Evolutionary conservation across 53 echinoderm and acorn worm species (phyloP).

Genomic region (Temnopleurus reevesii): DNA sequence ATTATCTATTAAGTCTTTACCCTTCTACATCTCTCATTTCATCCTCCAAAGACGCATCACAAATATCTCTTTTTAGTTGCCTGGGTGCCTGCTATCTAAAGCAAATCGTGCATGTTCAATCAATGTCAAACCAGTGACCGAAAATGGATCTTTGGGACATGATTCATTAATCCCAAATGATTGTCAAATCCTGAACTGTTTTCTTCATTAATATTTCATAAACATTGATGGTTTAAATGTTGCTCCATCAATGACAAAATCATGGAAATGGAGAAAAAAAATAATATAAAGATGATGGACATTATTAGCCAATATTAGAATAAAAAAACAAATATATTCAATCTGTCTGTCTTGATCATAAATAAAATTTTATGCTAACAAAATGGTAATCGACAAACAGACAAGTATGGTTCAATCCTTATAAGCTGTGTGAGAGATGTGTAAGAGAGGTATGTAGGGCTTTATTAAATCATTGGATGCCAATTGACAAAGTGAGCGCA

Average conservation of each 20-base stretch:
- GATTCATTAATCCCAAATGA: background rate
- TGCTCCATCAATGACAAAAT: slow-evolving; percentile 18
- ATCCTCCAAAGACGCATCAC: background rate
- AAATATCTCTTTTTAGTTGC: background rate
- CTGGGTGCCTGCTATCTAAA: background rate
- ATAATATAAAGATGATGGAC: background rate
- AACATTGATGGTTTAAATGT: background rate
- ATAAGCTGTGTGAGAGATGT: background rate
- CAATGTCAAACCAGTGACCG: background rate
- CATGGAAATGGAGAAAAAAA: no score
- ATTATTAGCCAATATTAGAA: background rate
- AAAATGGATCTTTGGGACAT: background rate
- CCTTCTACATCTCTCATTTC: background rate
- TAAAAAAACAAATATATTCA: background rate
- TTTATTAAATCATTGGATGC: background rate
- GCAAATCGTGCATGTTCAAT: background rate
- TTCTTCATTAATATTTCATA: background rate
- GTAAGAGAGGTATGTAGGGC: background rate
- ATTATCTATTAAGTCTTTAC: background rate
- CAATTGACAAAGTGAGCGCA: background rate
- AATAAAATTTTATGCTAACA: background rate
- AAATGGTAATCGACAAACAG: background rate
- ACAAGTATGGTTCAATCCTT: background rate
- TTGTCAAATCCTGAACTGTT: background rate
- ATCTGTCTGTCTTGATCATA: background rate